These are phyloP conservation scores for Drosophila antonietae DNA, from an alignment of 2,888 invertebrate genomes.

Conservation along the genomic window DNA sequence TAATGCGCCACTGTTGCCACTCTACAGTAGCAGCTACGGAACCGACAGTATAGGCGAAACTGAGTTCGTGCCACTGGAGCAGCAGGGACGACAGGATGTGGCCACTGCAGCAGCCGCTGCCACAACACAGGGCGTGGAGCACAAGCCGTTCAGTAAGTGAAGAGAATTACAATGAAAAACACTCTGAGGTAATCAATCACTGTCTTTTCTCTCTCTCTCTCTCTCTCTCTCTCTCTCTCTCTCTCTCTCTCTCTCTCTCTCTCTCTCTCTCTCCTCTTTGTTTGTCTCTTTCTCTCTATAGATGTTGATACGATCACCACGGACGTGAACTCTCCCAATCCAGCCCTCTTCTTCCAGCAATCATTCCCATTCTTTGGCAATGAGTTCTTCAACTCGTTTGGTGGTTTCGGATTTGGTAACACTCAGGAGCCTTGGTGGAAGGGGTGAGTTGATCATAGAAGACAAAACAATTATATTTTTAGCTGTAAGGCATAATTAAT, in stretches of 20 bases:
- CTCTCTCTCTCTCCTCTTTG: too few relatives aligned
- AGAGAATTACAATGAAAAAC: neutral
- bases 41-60: conserved; percentile 67
- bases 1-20: conserved; percentile 74
- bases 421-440: conserved; percentile 83
- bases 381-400: conserved; percentile 83
- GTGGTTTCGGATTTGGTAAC: conserved; percentile 81
- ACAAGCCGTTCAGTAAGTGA: conserved; percentile 80
- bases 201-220: neutral
- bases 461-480: neutral
- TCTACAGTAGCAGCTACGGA: conserved; percentile 70
- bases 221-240: neutral
- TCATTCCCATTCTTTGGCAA: conserved; percentile 83
- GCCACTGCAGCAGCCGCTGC: conserved; percentile 19
- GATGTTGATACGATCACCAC: conserved; percentile 81
- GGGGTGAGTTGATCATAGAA: conserved; percentile 77
- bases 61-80: conserved; percentile 80
- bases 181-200: neutral
- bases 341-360: conserved; percentile 81
- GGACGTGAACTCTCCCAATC: conserved; percentile 73
- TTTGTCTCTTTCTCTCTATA: conserved; percentile 31
- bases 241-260: neutral
- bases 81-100: conserved; percentile 62
- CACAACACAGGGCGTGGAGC: conserved; percentile 38
- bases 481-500: neutral